Evolutionary conservation across 2,113 vertebrate species (phyloP), one percentile per base, ranked within the genome.

Genomic region (Gobius niger): DNA sequence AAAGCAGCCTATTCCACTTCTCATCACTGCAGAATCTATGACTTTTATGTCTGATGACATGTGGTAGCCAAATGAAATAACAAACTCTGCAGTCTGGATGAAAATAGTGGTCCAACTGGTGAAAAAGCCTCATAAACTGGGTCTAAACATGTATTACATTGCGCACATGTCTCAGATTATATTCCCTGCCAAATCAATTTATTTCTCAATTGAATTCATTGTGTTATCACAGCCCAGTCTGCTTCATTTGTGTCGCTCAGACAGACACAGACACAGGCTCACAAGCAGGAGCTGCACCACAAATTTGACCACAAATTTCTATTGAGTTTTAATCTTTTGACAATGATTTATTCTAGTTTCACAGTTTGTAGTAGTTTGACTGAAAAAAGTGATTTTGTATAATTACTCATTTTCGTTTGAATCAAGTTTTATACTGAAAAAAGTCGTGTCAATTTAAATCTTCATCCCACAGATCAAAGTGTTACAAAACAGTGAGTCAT

Each of bases 221-320:
- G 0, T 63, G 46, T 51, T 66, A 75, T 77, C 68, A 47, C 15
- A 56, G 44, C 16, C 41, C 8, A 54, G 44, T 60, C 41, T 56
- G 50, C 68, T 56, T 54, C n/a, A 24, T n/a, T 42, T 60, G 34
- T 60, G 34, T 7, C 14, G 1, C 67, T 46, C 68, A 41, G 56
- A 63, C 13, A 40, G 7, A 44, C 67, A 57, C 4, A 3, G 41
- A 4, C 24, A 4, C 24, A 72, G 51, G 47, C 2, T 1, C 4
- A 69, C 41, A 94, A 84, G 1, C 7, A 61, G 91, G 93, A 82
- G 51, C 19, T 18, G 18, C 7, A 52, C 24, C 24, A 18, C 8
- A 53, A 53, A 19, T 19, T 4, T 34, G 24, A 34, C 24, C 24
- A 34, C 24, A 34, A 34, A 24, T 24, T 24, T 24, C 24, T 24